Base-by-base conservation (phyloP, 2,888 invertebrate species). In the Exocentrus adspersus region DNA sequence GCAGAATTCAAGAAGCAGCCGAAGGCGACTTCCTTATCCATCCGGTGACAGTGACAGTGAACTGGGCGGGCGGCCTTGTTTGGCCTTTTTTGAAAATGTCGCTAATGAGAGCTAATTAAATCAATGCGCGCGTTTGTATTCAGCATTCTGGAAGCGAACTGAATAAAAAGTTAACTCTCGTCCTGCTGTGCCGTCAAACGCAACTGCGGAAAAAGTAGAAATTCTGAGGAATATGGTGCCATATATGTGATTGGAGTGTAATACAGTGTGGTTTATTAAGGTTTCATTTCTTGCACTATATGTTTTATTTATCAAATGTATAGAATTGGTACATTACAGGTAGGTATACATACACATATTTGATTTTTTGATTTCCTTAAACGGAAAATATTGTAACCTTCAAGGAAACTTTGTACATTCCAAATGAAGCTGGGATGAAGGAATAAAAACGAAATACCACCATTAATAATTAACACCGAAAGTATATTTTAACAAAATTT, bases 41-140 rank as follows among this genome's bases (percentile, higher is more conserved):
- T 37, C 37, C n/a, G 37, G 48, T 48, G 48, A 16, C 48, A 60
- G 57, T 61, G 66, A 62, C 63, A 67, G 53, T 64, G 67, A 67
- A 61, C 67, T 45, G 30, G 51, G 41, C 45, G 17, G 59, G 45
- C 60, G 60, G 50, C 69, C 69, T 69, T 66, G 69, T 42, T 28
- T 52, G 64, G 60, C 69, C 69, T 64, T 69, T 69, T 66, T 57
- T 32, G 69, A 66, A 64, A 58, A 69, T 64, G 63, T 50, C 54
- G 62, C 58, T 62, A 68, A 68, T 66, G 66, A 66, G 65, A 67
- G 60, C 62, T 62, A 68, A 64, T 66, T 61, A 70, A 70, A 66
- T 68, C 70, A 64, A 69, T 68, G 68, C 64, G 68, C 64, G 24
- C 14, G 28, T 48, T 48, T 48, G 16, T 48, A 48, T 48, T 48